Percentiles rank a stretch among this genome's conserved stretches.
Evolutionary conservation across 2,797 vertebrate species (phyloP).

Genomic region (Artibeus jamaicensis): DNA sequence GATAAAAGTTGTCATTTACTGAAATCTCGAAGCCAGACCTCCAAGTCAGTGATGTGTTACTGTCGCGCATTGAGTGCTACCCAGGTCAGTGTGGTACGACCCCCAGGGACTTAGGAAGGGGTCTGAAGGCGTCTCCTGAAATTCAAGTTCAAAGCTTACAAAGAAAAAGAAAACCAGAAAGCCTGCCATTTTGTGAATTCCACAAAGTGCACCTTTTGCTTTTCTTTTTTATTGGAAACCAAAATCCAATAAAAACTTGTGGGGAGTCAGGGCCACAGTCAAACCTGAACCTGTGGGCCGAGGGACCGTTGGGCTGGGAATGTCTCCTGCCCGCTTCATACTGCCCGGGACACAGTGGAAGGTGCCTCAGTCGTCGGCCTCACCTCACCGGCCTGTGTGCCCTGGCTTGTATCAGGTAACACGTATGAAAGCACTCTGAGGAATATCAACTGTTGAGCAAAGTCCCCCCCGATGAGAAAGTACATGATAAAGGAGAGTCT

Average conservation of each 20-base stretch:
- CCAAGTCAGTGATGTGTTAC: background rate
- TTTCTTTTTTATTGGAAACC: background rate
- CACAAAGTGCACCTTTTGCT: background rate
- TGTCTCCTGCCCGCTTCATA: background rate
- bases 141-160: background rate
- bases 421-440: background rate
- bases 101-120: background rate
- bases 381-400: background rate
- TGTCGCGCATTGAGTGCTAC: background rate
- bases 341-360: background rate
- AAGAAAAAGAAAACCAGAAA: background rate
- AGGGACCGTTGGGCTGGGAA: fast-evolving
- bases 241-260: background rate
- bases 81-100: background rate
- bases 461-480: background rate
- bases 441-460: background rate
- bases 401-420: background rate
- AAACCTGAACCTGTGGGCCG: background rate
- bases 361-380: fast-evolving
- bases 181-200: background rate
- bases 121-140: background rate
- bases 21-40: background rate
- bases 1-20: background rate
- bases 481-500: too few relatives aligned
- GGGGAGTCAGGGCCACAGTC: background rate